Evolutionary conservation across 2,113 vertebrate species (phyloP).

Genomic region (Haemorhous mexicanus): DNA sequence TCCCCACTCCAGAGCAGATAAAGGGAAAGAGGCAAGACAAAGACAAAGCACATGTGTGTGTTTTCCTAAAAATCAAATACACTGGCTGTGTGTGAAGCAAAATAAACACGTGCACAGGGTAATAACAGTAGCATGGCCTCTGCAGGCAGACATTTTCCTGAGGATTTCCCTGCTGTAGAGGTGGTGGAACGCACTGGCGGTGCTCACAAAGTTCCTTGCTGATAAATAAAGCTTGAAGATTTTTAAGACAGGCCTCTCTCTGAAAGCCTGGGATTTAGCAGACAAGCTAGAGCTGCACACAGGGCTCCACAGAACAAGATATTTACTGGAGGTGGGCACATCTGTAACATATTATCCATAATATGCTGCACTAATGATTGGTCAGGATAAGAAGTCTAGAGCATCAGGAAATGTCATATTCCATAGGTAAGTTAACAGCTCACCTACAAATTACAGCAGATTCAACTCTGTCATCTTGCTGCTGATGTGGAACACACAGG

Average conservation of each 20-base stretch:
- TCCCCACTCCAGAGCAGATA: neutral
- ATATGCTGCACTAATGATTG: neutral
- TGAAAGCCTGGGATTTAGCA: neutral
- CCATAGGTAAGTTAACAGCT: neutral
- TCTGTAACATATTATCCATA: neutral
- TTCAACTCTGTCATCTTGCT: neutral
- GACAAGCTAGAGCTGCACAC: accelerated
- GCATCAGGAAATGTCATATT: neutral
- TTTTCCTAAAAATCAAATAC: neutral
- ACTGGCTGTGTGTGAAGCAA: neutral
- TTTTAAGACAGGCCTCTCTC: neutral
- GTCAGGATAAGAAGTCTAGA: neutral
- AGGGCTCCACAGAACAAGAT: neutral
- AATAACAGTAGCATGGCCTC: neutral
- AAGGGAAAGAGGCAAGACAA: neutral
- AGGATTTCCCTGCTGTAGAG: neutral
- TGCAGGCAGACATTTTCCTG: neutral
- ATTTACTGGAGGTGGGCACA: neutral
- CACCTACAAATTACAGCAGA: neutral
- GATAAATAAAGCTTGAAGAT: neutral
- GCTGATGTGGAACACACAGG: neutral
- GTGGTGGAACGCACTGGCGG: too few relatives aligned
- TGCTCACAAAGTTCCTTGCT: neutral
- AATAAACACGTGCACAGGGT: neutral
- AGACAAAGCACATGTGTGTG: neutral